Evolutionary conservation across 2,797 vertebrate genomes (phyloP), one percentile per base, ranked within the genome.

Genomic region (Danio aesculapii): DNA sequence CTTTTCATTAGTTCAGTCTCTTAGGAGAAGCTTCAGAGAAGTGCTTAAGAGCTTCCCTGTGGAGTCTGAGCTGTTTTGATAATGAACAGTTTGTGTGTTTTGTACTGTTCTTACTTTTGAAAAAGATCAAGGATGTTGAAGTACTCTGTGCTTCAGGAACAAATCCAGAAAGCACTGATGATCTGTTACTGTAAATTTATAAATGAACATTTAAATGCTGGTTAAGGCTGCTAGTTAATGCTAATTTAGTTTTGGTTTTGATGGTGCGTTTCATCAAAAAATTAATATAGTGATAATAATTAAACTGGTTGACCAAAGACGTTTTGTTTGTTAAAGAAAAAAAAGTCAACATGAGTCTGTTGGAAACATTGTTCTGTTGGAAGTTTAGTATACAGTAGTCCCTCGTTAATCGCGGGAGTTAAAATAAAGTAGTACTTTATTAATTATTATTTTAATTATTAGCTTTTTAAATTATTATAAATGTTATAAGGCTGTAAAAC

Each of bases 1-100:
- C 57, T 72, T 49, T 59, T 75, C 13, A 67, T 75, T 63, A 61
- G 46, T 39, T 75, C 10, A 21, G 5, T 61, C 53, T 79, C 58
- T 21, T 19, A 57, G 44, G 53, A 64, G 17, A 59, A 78, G 44
- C 41, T 70, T 44, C 21, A 53, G 58, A 75, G 14, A 69, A 13
- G 41, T 47, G 8, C 43, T 78, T 72, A 47, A 79, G 30, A 79
- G 49, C 39, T 13, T 72, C 69, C 49, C 59, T 7, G 50, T 63
- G 69, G 49, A 72, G 50, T 73, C 41, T 73, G n/a, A 16, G 43
- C 17, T 64, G 50, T 55, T 72, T 63, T 55, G 58, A 63, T 17
- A 80, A 55, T 44, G 46, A 59, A 69, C 55, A 19, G 21, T 69
- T 49, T 49, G 66, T 62, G 58, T 62, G 58, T 41, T 44, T 14